These are phyloP conservation scores for Phylloscopus trochilus DNA, from an alignment of 2,113 vertebrate species.

Conservation along the genomic window DNA sequence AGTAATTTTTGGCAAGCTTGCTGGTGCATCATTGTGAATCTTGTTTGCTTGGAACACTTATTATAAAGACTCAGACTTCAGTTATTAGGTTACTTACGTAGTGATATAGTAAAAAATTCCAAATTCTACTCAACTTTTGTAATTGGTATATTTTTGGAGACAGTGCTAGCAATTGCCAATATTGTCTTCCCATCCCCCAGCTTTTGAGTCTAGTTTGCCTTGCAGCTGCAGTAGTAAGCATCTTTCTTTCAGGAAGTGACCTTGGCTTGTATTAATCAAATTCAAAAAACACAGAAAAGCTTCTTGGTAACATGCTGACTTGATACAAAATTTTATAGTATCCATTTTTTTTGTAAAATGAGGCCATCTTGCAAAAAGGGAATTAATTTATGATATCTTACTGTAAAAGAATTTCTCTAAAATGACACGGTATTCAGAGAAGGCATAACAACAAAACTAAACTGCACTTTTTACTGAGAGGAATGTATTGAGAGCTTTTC, in stretches of 20 bases:
- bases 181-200: slow-evolving; percentile 54
- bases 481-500: not conserved
- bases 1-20: not conserved
- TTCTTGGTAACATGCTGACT: slow-evolving; percentile 78
- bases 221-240: slow-evolving; percentile 76
- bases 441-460: not conserved
- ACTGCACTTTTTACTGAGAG: not conserved
- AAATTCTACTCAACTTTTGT: not conserved
- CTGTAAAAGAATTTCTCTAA: slow-evolving; percentile 34
- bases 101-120: not conserved
- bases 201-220: slow-evolving; percentile 55
- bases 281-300: slow-evolving; percentile 77
- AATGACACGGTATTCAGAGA: not conserved
- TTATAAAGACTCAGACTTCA: not conserved
- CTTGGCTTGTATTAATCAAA: slow-evolving; percentile 82
- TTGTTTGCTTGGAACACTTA: not conserved
- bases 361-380: slow-evolving; percentile 63
- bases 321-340: slow-evolving; percentile 76
- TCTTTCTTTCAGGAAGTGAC: slow-evolving; percentile 81
- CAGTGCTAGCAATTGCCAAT: slow-evolving; percentile 42
- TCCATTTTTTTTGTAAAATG: slow-evolving; percentile 72
- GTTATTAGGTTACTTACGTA: not conserved
- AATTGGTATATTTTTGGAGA: slow-evolving; percentile 7
- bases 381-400: slow-evolving; percentile 27
- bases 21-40: not conserved